Conservation (phyloP, 2,888 invertebrate genomes). For the Nymphalis c-album region DNA sequence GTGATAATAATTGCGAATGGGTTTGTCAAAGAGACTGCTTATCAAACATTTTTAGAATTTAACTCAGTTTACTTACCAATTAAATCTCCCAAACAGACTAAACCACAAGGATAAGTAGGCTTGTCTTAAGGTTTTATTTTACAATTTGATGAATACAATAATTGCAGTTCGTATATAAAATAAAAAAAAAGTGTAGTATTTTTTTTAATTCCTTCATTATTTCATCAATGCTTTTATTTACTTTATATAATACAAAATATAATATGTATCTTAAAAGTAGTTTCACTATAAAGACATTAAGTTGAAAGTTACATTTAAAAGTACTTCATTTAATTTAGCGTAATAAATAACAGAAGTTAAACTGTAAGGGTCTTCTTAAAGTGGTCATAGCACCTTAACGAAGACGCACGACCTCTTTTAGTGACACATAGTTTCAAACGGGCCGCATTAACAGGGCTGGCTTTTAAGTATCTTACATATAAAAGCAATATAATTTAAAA, state of each 20-base stretch:
- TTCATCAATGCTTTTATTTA: not conserved
- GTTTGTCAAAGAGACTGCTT: no score
- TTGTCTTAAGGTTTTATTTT: no score
- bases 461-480: not conserved
- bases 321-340: constrained; percentile 18
- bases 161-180: no score
- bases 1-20: no score
- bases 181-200: no score
- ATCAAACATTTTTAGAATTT: no score
- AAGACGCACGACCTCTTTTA: constrained; percentile 34
- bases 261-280: not conserved
- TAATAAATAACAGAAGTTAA: constrained; percentile 27
- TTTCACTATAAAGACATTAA: constrained; percentile 11
- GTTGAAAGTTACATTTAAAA: constrained; percentile 20
- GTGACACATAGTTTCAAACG: constrained; percentile 37
- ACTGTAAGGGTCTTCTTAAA: constrained; percentile 25
- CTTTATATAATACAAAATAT: not conserved
- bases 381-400: constrained; percentile 30
- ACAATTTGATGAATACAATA: no score
- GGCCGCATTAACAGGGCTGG: not conserved
- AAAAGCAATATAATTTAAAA: not conserved
- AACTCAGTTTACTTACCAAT: no score
- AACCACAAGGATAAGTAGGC: no score
- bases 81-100: no score
- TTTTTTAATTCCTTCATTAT: not conserved